Conservation (phyloP, 2,888 invertebrate species). For the Keiferia lycopersicella region DNA sequence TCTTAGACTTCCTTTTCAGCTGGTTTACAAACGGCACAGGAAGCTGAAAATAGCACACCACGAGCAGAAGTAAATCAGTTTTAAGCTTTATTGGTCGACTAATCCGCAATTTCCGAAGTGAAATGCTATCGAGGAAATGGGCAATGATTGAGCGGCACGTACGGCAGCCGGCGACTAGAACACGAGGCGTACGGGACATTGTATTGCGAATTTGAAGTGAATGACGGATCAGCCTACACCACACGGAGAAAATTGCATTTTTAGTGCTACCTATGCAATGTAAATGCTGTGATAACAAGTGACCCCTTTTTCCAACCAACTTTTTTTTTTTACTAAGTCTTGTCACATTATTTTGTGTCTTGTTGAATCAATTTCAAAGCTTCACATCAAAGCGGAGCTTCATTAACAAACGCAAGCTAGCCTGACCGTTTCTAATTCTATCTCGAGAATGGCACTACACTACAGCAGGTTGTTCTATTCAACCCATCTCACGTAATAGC, state of each 20-base stretch:
- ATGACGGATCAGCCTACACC: too few species aligned
- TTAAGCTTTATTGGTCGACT: constrained; percentile 9
- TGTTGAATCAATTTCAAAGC: not conserved
- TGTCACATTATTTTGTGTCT: not conserved
- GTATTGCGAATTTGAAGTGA: too few species aligned
- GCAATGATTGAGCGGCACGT: constrained; percentile 10
- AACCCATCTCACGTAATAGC: not conserved
- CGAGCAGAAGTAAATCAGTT: not conserved
- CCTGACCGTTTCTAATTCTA: constrained; percentile 12
- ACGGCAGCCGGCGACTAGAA: not conserved
- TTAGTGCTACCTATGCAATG: too few species aligned
- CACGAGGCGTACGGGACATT: constrained; percentile 2
- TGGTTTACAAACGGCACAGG: not conserved
- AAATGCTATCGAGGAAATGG: constrained; percentile 21
- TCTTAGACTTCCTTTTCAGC: not conserved
- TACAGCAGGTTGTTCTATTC: constrained; percentile 5
- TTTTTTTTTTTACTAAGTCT: too few species aligned
- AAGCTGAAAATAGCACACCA: not conserved
- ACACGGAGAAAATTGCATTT: too few species aligned
- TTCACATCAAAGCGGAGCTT: constrained; percentile 9
- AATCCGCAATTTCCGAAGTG: constrained; percentile 16
- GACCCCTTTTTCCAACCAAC: too few species aligned
- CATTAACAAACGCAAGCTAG: not conserved
- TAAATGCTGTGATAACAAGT: too few species aligned
- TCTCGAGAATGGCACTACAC: constrained; percentile 5